Conservation (phyloP, 37 sponge, comb jelly and placozoan genomes). For the Halisarca cf. caerulea region DNA sequence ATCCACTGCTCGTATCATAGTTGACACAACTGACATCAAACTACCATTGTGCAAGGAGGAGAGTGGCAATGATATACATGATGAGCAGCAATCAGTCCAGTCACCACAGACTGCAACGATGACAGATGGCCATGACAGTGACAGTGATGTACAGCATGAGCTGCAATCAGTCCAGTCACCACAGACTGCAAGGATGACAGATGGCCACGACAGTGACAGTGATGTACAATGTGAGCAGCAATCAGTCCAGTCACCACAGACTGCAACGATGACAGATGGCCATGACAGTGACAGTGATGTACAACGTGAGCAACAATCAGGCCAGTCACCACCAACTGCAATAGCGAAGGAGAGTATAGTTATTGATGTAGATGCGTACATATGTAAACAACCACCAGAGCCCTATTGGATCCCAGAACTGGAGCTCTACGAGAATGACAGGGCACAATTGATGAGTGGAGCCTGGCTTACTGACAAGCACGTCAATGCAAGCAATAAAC, state of each 20-base stretch:
- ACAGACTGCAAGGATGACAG: too few relatives aligned
- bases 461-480: conserved; percentile 37
- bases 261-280: not conserved
- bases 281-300: not conserved
- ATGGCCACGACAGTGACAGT: too few relatives aligned
- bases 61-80: too few relatives aligned
- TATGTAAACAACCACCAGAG: conserved; percentile 2
- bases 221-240: not conserved
- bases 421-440: conserved; percentile 1
- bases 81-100: too few relatives aligned
- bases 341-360: not conserved
- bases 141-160: not conserved
- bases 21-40: not conserved
- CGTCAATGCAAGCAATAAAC: not conserved
- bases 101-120: not conserved
- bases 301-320: not conserved
- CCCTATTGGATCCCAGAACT: conserved; percentile 3
- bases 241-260: not conserved
- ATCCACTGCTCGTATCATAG: not conserved
- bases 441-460: conserved; percentile 2
- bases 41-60: not conserved
- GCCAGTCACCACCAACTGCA: not conserved
- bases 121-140: not conserved
- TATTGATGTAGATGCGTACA: conserved; percentile 3
- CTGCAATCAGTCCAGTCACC: not conserved